phyloP scores from a whole-genome alignment of 2,888 invertebrate genomes.

The Junonia oenone region DNA sequence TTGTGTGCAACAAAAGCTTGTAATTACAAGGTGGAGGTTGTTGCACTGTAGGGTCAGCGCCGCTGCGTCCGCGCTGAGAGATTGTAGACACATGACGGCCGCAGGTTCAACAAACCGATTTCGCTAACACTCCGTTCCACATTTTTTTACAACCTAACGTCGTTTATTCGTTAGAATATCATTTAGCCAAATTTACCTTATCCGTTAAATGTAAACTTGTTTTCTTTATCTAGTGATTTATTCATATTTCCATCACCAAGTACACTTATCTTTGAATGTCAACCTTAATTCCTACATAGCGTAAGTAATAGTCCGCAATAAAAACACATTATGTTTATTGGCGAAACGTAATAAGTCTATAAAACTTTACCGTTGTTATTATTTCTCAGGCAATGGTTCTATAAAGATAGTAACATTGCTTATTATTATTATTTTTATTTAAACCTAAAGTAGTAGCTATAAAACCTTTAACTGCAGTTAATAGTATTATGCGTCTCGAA shows the following conservation, averaged over 20 bases:
- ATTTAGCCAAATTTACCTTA: neutral
- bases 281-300: neutral
- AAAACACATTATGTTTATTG: neutral
- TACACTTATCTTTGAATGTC: too few species aligned
- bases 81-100: conserved; percentile 56
- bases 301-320: conserved; percentile 1
- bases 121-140: conserved; percentile 28
- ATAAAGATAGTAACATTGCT: conserved; percentile 7
- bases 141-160: conserved; percentile 2
- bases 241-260: too few species aligned
- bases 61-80: conserved; percentile 48
- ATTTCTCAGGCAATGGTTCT: conserved; percentile 5
- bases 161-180: conserved; percentile 24
- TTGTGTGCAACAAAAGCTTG: conserved; percentile 54
- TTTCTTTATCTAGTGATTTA: neutral
- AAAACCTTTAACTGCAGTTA: neutral
- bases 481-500: conserved; percentile 6
- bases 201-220: neutral
- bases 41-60: conserved; percentile 54
- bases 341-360: conserved; percentile 3
- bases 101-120: conserved; percentile 73
- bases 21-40: conserved; percentile 77
- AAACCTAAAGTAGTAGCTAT: conserved; percentile 5
- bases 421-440: conserved; percentile 4
- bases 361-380: conserved; percentile 1